A percentile compares a stretch with the other conserved stretches of the same genome.
Conservation (phyloP, 1,140 invertebrate species). For the Camponotus vicinus region DNA sequence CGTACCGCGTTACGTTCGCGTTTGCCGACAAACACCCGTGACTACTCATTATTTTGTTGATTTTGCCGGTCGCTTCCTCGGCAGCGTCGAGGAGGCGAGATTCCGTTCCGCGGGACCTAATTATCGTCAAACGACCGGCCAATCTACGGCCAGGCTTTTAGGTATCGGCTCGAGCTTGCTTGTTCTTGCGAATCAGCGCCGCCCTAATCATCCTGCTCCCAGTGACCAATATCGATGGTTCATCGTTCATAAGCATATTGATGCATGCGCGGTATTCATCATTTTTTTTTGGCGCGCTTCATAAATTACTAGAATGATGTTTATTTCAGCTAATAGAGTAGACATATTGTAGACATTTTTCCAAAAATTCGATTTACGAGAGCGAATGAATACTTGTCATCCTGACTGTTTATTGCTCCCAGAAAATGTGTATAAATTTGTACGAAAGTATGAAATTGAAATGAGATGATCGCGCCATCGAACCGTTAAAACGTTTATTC, state of each 20-base stretch:
- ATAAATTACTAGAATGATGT: background rate
- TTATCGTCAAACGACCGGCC: conserved; percentile 71
- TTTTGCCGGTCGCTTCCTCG: conserved; percentile 71
- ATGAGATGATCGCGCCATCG: background rate
- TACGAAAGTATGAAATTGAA: background rate
- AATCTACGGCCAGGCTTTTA: conserved; percentile 45
- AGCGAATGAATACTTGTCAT: background rate
- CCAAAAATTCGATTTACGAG: background rate
- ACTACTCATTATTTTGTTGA: conserved; percentile 79
- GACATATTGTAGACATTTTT: background rate
- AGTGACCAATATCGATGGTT: background rate
- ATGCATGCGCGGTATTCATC: background rate
- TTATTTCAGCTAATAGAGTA: background rate
- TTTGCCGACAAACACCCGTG: conserved; percentile 73
- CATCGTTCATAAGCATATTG: background rate
- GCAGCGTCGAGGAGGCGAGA: conserved; percentile 24
- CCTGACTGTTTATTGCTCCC: background rate
- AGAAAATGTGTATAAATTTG: background rate
- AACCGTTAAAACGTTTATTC: conserved; percentile 17
- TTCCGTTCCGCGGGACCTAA: conserved; percentile 66
- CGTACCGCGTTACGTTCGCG: conserved; percentile 34
- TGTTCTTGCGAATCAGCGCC: conserved; percentile 51
- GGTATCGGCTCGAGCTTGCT: conserved; percentile 18
- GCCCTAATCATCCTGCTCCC: conserved; percentile 39
- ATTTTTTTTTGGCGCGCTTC: background rate